Evolutionary conservation across 1,140 invertebrate species (phyloP), one percentile per base, ranked within the genome.

Genomic region (Pentalonia nigronervosa): DNA sequence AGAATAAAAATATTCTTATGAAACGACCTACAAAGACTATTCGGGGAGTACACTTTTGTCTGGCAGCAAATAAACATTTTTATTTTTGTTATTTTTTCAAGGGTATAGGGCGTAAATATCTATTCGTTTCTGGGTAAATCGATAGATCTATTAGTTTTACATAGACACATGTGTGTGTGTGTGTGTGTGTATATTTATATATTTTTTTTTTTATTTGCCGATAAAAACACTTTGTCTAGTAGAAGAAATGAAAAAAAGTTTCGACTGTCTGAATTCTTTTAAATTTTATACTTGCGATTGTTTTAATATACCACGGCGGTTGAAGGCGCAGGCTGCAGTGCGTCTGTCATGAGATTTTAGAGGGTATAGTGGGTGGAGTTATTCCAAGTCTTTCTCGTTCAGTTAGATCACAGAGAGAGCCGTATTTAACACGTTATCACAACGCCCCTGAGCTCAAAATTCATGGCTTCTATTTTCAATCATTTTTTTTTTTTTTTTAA

Each of bases 1-100:
- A 86, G 30, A 86, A 47, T 86, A 86, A 86, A 86, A 25, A 86
- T 86, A 86, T 86, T 47, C 41, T 23, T 50, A 89, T 53, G 25
- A 23, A 89, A 53, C 48, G 87, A 89, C 48, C 48, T 53, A 89
- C 87, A 89, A 89, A 89, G 17, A 89, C 47, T 34, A 53, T 89
- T 53, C 9, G 1, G 30, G 34, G 21, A 36, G 23, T 53, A 50
- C 14, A 53, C 53, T 53, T 88, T 89, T 53, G 48, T 36, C 83
- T 53, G n/a, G 8, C 87, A 89, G 48, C 36, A 53, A 89, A 89
- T 53, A 53, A 53, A 36, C n/a, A 89, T 53, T 53, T 41, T 89
- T 89, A 20, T 50, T 86, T 86, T 48, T 47, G 84, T 86, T 47
- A 47, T 30, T n/a, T 86, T 47, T 86, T 47, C 45, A 86, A 86